Base-by-base conservation (phyloP, 2,888 invertebrate genomes). In the Stenodema calcarata region DNA sequence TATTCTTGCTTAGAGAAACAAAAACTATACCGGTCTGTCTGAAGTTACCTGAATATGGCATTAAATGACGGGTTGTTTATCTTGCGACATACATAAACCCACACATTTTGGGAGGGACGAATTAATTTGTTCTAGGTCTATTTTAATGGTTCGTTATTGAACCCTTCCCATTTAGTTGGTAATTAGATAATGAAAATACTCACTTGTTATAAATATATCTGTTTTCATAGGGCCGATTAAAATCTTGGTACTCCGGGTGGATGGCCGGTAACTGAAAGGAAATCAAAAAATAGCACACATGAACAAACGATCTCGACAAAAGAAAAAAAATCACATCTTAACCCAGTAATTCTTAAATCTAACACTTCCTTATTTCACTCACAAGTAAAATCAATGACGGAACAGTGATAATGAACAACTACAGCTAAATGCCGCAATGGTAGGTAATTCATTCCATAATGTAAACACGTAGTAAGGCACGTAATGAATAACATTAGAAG, bases 211-310 rank as follows among this genome's bases (percentile, higher is more conserved):
- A 82, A 84, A 84, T 81, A 86, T 86, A 87, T 87, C 83, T 87
- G 82, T 87, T 83, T 42, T 83, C 80, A 83, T 79, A 54, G 70
- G 44, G 50, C 78, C 83, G 96, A 96, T 97, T 98, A 98, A 98
- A 98, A 98, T 97, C 98, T 97, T 97, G 98, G 98, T 97, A 98
- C 96, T 97, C 98, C 97, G 96, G 98, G 97, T 97, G 98, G 97
- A 97, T 98, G 98, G 97, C 98, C 98, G 97, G 98, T 97, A 98
- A 98, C 98, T 98, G 96, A 91, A 96, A 95, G 87, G 81, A 87
- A 88, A 86, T 70, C 73, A 75, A 47, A 88, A 47, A 69, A 87
- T 50, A 79, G 16, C 79, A 87, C 62, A 81, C 73, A n/a, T 50
- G 47, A 75, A 85, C 47, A 16, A 73, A 73, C 18, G 35, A 73